A percentile compares a stretch with the other conserved stretches of the same genome.
These are phyloP conservation scores for Sphyrna mokarran DNA, from an alignment of 2,113 vertebrate species.

Conservation along the genomic window DNA sequence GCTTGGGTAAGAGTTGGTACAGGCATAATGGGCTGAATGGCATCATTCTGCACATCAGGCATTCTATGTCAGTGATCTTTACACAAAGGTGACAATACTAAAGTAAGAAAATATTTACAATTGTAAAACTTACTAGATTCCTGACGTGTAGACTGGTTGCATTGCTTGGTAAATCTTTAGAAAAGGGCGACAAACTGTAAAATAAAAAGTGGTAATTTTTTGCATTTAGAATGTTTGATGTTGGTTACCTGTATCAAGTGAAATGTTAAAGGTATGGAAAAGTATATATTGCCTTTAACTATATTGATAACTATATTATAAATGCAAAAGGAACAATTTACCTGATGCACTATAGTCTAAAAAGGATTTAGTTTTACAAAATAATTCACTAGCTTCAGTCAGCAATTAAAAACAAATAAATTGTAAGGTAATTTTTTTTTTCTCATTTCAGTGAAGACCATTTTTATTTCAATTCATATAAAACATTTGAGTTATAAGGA, in stretches of 20 bases:
- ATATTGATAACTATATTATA: no score
- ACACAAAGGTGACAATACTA: not conserved
- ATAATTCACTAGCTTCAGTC: not conserved
- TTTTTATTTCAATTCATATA: no score
- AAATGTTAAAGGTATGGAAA: not conserved
- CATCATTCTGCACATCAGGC: no score
- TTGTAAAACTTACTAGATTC: conserved; percentile 77
- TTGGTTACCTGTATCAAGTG: not conserved
- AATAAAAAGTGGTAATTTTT: conserved; percentile 40
- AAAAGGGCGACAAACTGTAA: conserved; percentile 76
- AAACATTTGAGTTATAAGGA: no score
- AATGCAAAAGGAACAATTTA: not conserved
- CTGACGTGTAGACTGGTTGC: conserved; percentile 86
- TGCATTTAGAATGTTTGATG: not conserved
- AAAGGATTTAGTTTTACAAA: no score
- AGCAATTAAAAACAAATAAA: not conserved
- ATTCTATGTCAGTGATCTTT: not conserved
- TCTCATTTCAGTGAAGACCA: not conserved
- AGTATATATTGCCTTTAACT: not conserved
- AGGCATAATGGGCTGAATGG: no score
- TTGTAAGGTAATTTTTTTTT: not conserved
- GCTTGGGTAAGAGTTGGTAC: no score
- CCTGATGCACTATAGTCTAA: not conserved
- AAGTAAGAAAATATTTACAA: not conserved
- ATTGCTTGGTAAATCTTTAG: conserved; percentile 91